Percentiles rank a stretch among this genome's conserved stretches.
These are phyloP conservation scores for Drosophila pseudotalamancana DNA, from an alignment of 2,888 invertebrate genomes.

Conservation along the genomic window DNA sequence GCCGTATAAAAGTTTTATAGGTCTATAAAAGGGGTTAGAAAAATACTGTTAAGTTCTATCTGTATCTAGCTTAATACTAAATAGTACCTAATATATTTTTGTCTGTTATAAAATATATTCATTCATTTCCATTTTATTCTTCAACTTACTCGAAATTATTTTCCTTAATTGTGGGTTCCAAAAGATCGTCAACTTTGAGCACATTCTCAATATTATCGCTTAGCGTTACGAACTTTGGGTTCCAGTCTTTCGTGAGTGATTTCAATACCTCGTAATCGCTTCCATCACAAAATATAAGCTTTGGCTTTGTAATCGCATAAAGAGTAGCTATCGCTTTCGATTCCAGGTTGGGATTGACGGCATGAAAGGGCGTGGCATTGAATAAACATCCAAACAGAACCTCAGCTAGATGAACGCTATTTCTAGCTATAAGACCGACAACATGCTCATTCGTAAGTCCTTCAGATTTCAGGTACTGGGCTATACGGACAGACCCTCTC, in stretches of 20 bases:
- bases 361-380: conserved; percentile 60
- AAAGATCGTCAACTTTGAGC: conserved; percentile 18
- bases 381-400: conserved; percentile 52
- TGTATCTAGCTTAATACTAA: background rate
- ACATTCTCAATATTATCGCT: conserved; percentile 21
- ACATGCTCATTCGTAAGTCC: conserved; percentile 54
- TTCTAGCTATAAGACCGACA: conserved; percentile 60
- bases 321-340: conserved; percentile 28
- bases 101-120: no score
- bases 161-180: conserved; percentile 1
- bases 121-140: background rate
- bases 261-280: conserved; percentile 36
- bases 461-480: conserved; percentile 36
- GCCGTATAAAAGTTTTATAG: conserved; percentile 27
- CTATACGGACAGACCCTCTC: conserved; percentile 39
- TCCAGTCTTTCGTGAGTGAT: conserved; percentile 33
- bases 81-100: no score
- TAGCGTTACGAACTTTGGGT: conserved; percentile 32
- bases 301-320: conserved; percentile 55
- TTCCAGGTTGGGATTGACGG: conserved; percentile 54
- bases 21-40: conserved; percentile 32
- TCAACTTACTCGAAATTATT: conserved; percentile 22
- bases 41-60: no score
- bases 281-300: conserved; percentile 66
- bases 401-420: conserved; percentile 47